Conservation (phyloP, 1,140 invertebrate genomes). For the Dinothrombium tinctorium region DNA sequence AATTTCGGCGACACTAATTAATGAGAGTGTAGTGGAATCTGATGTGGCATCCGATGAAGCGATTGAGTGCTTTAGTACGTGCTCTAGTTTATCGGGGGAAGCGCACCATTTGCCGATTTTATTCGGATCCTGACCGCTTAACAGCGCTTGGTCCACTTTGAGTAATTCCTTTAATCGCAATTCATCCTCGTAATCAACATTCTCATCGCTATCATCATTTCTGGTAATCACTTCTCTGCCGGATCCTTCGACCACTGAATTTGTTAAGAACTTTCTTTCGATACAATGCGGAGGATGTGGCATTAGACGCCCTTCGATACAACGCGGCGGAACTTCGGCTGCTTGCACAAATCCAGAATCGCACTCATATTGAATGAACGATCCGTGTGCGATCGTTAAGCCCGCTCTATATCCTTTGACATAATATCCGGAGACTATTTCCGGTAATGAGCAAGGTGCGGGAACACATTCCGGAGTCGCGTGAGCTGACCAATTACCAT, state of each 20-base stretch:
- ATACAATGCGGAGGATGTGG: slow-evolving; percentile 26
- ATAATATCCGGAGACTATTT: slow-evolving; percentile 43
- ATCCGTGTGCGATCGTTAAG: slow-evolving; percentile 48
- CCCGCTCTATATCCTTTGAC: slow-evolving; percentile 45
- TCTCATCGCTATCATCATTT: not conserved
- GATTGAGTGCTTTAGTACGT: too few species aligned
- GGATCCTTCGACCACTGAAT: not conserved
- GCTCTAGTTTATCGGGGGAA: too few species aligned
- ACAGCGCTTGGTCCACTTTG: too few species aligned
- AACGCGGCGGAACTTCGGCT: slow-evolving; percentile 28
- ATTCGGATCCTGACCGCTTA: too few species aligned
- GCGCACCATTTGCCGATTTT: too few species aligned
- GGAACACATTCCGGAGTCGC: slow-evolving; percentile 47
- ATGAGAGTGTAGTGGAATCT: too few species aligned
- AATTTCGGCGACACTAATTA: too few species aligned
- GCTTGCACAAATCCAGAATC: slow-evolving; percentile 30
- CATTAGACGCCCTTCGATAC: slow-evolving; percentile 37
- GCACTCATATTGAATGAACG: slow-evolving; percentile 25
- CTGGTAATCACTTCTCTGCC: not conserved
- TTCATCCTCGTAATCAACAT: not conserved
- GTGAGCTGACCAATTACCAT: slow-evolving; percentile 44
- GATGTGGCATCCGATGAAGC: too few species aligned
- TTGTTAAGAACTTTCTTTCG: not conserved
- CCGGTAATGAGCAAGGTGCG: slow-evolving; percentile 47
- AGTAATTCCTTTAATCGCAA: too few species aligned